Evolutionary conservation across 1,140 invertebrate species (phyloP).

Genomic region (Tachypleus tridentatus): DNA sequence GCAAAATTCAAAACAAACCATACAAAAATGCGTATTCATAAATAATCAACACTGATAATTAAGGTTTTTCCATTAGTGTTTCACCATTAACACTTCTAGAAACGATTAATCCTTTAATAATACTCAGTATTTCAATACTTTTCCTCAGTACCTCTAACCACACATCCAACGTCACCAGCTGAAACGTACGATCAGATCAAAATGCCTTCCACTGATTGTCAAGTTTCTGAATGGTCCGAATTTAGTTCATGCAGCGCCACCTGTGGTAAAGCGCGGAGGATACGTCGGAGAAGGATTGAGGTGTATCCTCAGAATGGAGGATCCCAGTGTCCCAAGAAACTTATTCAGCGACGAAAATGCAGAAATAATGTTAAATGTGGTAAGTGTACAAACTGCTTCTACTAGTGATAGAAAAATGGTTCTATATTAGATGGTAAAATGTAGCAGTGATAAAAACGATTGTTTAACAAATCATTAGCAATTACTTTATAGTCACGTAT

Average conservation of each 20-base stretch:
- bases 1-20: too few species aligned
- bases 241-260: conserved; percentile 57
- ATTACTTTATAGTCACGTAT: too few species aligned
- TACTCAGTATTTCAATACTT: too few species aligned
- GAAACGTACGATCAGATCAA: conserved; percentile 4
- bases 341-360: conserved; percentile 36
- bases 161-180: conserved; percentile 11
- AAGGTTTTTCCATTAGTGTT: too few species aligned
- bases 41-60: too few species aligned
- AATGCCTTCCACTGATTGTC: conserved; percentile 38
- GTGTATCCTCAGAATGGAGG: conserved; percentile 54
- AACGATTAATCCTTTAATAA: too few species aligned
- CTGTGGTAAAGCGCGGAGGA: conserved; percentile 49
- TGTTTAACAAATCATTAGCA: too few species aligned
- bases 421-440: too few species aligned
- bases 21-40: too few species aligned
- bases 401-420: too few species aligned
- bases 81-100: too few species aligned
- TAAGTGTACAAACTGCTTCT: conserved; percentile 14
- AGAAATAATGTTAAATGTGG: conserved; percentile 31
- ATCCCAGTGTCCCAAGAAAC: conserved; percentile 45
- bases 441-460: too few species aligned
- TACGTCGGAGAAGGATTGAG: conserved; percentile 33
- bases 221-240: conserved; percentile 54
- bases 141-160: conserved; percentile 10